These are phyloP conservation scores for Plusia festucae DNA, from an alignment of 2,888 invertebrate species.

Conservation along the genomic window DNA sequence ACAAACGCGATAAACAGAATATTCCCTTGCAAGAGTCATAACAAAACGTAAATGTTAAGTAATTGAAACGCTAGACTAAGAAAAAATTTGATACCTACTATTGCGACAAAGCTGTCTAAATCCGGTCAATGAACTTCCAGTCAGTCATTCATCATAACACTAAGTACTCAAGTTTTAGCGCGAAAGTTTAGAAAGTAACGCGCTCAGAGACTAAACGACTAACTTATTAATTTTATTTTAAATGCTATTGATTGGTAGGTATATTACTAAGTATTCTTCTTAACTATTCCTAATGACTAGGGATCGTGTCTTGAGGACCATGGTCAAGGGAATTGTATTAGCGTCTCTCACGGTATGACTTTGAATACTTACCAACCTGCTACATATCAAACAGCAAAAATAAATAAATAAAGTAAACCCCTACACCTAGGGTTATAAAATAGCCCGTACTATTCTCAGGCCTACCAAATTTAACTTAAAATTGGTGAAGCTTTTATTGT, in stretches of 20 bases:
- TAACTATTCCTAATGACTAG: neutral
- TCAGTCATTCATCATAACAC: constrained; percentile 40
- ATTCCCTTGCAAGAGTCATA: no score
- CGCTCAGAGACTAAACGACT: constrained; percentile 23
- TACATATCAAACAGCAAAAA: no score
- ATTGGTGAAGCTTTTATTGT: no score
- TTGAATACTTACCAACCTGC: no score
- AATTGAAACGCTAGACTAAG: no score
- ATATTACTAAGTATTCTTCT: neutral
- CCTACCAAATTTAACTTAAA: no score
- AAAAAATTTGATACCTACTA: neutral
- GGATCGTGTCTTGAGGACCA: neutral
- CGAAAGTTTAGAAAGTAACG: constrained; percentile 61
- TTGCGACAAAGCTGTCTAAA: constrained; percentile 7
- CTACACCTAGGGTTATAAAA: no score
- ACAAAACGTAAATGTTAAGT: no score
- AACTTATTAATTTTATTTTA: constrained; percentile 2
- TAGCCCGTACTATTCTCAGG: no score
- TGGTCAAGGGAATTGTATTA: neutral
- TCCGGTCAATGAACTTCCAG: constrained; percentile 35
- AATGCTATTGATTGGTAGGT: neutral
- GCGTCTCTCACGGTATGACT: no score
- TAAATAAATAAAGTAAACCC: no score
- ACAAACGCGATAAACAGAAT: no score
- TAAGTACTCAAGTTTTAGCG: constrained; percentile 33